Evolutionary conservation across 2,113 vertebrate species (phyloP), one percentile per base, ranked within the genome.

Genomic region (Muntiacus muntjak): DNA sequence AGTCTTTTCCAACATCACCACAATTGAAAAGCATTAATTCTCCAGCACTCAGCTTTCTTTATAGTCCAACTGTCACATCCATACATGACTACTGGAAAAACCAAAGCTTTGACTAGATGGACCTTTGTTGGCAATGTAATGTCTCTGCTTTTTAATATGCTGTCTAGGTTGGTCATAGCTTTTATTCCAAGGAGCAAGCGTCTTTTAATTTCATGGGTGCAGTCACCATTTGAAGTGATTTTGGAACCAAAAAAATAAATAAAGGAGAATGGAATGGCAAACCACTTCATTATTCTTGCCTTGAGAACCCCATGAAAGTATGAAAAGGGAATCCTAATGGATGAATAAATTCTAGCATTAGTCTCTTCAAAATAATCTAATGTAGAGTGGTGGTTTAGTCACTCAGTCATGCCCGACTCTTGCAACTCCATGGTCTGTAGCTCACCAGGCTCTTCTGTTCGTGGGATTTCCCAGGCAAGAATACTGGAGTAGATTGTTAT

Each of bases 401-500:
- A 43, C 23, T 76, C 71, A 14, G 71, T 43, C 40, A 43, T 43
- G 40, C 15, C 71, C 23, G 0, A 76, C 40, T 43, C 40, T 43
- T 40, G 40, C 0, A 0, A 13, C 19, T 76, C 23, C 23, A 7
- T 7, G 6, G 23, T 43, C 71, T 76, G 71, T 7, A 76, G 23
- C 71, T 43, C 12, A 8, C 71, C 12, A 26, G 11, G 23, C 40
- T 43, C 71, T 43, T 76, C 40, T 76, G 71, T 76, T 12, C 36
- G 7, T 43, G 40, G 23, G 71, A 43, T 76, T 76, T 76, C 36
- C 36, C 40, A 43, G 23, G 40, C 12, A 76, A 76, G 71, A 76
- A 40, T 26, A 43, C 6, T 33, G 47, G 12, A 16, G 11, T 79
- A 6, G 36, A 26, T 43, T 76, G 71, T 23, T 43, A 43, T 43